Evolutionary conservation across 2,888 invertebrate species (phyloP), one percentile per base, ranked within the genome.

Genomic region (Diloba caeruleocephala): DNA sequence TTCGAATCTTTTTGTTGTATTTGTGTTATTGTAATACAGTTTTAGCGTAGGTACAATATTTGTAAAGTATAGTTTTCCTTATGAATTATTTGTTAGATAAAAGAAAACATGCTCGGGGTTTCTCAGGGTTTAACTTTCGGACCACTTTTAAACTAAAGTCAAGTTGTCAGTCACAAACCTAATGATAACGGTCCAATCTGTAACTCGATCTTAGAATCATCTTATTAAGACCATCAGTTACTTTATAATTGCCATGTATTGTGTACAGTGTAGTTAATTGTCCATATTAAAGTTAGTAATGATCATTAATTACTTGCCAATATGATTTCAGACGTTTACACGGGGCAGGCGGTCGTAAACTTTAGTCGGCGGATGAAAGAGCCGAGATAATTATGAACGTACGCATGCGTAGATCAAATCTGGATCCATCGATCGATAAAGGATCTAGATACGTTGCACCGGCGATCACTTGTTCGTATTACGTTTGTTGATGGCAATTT

Each of bases 341-440:
- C 80, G 81, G 81, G 73, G 74, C 84, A 76, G 79, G 81, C 84
- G 86, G 80, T 83, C 90, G 85, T 90, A 90, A 90, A 89, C 78
- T 85, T 77, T 55, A 73, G 89, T 88, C 91, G 92, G 92, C 87
- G 83, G 85, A 92, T 92, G 91, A 91, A 92, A 92, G 92, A 85
- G 85, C 82, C 70, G 75, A 84, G 87, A 87, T 91, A 92, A 91
- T 92, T 92, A 92, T 90, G 90, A 86, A 79, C 84, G 84, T 84
- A 88, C 87, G 87, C 86, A 88, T 90, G 87, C 90, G 91, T 91
- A 91, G 90, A 92, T 92, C 92, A 91, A 90, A 92, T 90, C 90
- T 80, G 84, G 85, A 82, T 84, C 85, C 85, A 85, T 85, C 87
- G 88, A 87, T 90, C 90, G 92, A 91, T 89, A 87, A 85, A 82